Evolutionary conservation across 2,113 vertebrate genomes (phyloP).

Genomic region (Excalfactoria chinensis): DNA sequence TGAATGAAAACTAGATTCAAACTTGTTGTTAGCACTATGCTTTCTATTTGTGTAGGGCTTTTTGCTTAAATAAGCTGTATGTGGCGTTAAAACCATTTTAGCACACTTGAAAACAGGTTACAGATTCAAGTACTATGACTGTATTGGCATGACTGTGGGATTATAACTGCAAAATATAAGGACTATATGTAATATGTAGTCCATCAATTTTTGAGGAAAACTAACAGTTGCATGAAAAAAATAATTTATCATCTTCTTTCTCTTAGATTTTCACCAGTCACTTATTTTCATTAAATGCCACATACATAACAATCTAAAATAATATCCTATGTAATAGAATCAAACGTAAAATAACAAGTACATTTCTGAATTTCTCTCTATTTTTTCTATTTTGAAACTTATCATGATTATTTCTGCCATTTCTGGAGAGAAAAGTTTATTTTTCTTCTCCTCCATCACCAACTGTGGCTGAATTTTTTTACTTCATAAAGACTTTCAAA

Average conservation of each 20-base stretch:
- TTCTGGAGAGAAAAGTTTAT: not conserved
- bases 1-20: not conserved
- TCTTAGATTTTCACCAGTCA: not conserved
- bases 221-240: not conserved
- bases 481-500: not conserved
- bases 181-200: not conserved
- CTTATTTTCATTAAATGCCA: not conserved
- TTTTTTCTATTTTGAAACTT: not conserved
- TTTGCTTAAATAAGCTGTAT: conserved; percentile 43
- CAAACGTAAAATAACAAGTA: not conserved
- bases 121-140: not conserved
- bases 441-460: not conserved
- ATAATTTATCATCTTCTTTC: not conserved
- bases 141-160: not conserved
- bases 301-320: not conserved
- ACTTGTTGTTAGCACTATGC: not conserved
- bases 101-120: conserved; percentile 20
- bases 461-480: not conserved
- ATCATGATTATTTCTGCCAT: not conserved
- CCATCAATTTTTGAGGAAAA: not conserved
- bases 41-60: conserved; percentile 16
- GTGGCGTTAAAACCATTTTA: conserved; percentile 36
- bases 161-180: not conserved
- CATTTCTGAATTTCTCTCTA: not conserved
- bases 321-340: not conserved